Evolutionary conservation across 2,113 vertebrate species (phyloP).

Genomic region (Carollia perspicillata): DNA sequence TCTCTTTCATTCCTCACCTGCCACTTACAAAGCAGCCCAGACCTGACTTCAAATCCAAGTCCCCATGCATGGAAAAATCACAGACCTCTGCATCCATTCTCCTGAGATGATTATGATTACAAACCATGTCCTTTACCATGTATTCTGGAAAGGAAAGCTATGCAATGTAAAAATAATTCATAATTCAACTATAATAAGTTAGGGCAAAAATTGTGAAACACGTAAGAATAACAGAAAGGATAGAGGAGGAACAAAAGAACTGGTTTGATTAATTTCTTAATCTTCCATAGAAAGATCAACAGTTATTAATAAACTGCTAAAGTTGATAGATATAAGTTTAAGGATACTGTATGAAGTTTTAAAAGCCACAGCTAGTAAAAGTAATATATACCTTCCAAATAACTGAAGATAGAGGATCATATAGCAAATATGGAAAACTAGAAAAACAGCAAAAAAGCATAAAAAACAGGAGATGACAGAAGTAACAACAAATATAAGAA

Average conservation of each 20-base stretch:
- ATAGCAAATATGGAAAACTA: neutral
- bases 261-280: neutral
- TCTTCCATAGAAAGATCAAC: neutral
- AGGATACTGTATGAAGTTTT: neutral
- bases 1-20: neutral
- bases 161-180: neutral
- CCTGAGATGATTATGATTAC: neutral
- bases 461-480: neutral
- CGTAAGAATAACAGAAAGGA: neutral
- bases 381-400: neutral
- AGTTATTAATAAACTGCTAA: neutral
- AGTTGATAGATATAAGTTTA: neutral
- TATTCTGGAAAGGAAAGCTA: neutral
- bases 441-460: neutral
- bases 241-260: neutral
- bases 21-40: neutral
- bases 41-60: neutral
- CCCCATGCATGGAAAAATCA: neutral
- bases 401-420: neutral
- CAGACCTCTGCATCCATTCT: neutral
- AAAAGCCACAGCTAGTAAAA: slow-evolving; percentile 1
- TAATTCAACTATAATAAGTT: neutral
- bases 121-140: neutral
- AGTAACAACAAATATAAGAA: neutral
- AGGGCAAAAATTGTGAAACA: neutral